These are phyloP conservation scores for Gymnorhina tibicen DNA, from an alignment of 2,113 vertebrate species.

Conservation along the genomic window DNA sequence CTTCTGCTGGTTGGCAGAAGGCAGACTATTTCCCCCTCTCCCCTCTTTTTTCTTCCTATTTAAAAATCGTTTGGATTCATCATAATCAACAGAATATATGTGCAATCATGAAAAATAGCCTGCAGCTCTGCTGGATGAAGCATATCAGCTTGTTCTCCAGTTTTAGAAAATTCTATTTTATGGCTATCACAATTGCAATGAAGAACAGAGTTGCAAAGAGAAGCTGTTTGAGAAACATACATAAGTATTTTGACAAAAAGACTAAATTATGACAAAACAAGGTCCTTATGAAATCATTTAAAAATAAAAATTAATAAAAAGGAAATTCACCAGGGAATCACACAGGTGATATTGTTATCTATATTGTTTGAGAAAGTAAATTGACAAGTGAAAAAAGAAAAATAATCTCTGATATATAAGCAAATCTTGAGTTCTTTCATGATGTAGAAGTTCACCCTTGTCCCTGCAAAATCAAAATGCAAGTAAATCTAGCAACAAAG, in stretches of 20 bases:
- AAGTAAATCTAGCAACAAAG: background rate
- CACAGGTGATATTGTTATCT: background rate
- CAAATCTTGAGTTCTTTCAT: background rate
- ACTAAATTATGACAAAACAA: conserved; percentile 38
- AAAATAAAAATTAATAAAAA: background rate
- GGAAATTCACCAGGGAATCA: background rate
- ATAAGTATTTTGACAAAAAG: background rate
- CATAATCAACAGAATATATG: conserved; percentile 59
- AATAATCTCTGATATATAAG: background rate
- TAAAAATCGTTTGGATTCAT: conserved; percentile 45
- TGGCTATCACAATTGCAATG: conserved; percentile 2
- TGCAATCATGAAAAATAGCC: conserved; percentile 59
- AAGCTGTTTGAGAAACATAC: background rate
- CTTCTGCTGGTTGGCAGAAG: background rate
- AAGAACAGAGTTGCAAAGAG: background rate
- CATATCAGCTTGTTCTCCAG: conserved; percentile 45
- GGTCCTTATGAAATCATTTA: background rate
- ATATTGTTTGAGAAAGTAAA: background rate
- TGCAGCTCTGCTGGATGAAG: conserved; percentile 40
- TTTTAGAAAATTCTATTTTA: conserved; percentile 57
- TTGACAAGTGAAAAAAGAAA: background rate
- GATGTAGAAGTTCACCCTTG: background rate
- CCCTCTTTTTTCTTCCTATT: background rate
- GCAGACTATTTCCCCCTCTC: background rate
- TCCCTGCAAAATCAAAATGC: background rate